These are phyloP conservation scores for Trichogramma dendrolimi DNA, from an alignment of 2,888 invertebrate species.

Conservation along the genomic window DNA sequence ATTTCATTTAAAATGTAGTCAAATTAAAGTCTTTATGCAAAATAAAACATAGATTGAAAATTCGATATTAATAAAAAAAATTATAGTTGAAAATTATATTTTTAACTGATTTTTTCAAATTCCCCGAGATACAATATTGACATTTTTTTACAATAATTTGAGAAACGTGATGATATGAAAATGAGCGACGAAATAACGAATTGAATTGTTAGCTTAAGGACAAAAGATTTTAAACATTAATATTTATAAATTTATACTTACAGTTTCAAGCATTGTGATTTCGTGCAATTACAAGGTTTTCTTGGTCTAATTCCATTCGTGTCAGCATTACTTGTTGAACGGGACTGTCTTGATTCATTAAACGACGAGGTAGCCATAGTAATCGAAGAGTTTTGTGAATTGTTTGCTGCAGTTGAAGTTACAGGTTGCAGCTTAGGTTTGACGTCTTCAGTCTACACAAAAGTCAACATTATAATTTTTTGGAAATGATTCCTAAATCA, in stretches of 20 bases:
- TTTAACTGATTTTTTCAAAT: no score
- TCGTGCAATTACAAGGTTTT: conserved; percentile 98
- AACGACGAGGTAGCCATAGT: conserved; percentile 39
- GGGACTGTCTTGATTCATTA: conserved; percentile 41
- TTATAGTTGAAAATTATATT: not conserved
- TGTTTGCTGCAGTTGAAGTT: conserved; percentile 43
- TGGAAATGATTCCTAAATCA: no score
- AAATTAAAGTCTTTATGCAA: no score
- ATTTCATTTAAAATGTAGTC: not conserved
- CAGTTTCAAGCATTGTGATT: conserved; percentile 95
- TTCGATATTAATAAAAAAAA: conserved; percentile 1
- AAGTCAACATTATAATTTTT: not conserved
- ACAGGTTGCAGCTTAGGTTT: conserved; percentile 43
- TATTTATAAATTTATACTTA: conserved; percentile 53
- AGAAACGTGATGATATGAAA: not conserved
- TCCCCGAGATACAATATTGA: no score
- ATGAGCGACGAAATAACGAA: no score
- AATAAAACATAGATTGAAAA: not conserved
- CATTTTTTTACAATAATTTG: not conserved
- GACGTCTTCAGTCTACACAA: conserved; percentile 39
- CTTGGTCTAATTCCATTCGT: conserved; percentile 64
- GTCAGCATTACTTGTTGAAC: conserved; percentile 45
- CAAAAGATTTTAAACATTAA: conserved; percentile 1
- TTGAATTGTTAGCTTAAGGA: not conserved
- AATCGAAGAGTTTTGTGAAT: conserved; percentile 40